Percentiles rank a stretch among this genome's conserved stretches.
These are phyloP conservation scores for Tragelaphus eurycerus DNA, from an alignment of 2,797 vertebrate species.

Conservation along the genomic window DNA sequence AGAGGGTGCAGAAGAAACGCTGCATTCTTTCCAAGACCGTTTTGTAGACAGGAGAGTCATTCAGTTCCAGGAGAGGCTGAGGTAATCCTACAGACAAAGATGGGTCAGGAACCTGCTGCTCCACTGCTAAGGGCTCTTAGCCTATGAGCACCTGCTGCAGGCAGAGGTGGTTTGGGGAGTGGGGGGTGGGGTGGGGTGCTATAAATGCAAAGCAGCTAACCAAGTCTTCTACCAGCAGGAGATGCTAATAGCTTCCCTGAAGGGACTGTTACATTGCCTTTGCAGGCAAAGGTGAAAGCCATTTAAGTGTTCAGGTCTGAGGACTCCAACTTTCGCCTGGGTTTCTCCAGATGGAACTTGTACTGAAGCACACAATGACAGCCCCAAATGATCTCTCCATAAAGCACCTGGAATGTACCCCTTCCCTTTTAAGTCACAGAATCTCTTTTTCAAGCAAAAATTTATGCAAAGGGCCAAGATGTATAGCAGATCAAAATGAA, in stretches of 20 bases:
- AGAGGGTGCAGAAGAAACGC: constrained; percentile 92
- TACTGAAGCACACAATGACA: neutral
- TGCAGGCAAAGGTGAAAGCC: neutral
- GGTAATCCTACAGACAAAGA: constrained; percentile 86
- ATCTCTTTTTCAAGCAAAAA: neutral
- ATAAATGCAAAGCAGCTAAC: neutral
- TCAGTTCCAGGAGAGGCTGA: constrained; percentile 89
- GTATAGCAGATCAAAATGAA: neutral
- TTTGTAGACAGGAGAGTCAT: constrained; percentile 92
- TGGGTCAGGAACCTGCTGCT: neutral
- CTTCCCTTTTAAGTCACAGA: neutral
- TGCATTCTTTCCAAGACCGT: constrained; percentile 94
- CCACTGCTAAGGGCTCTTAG: neutral
- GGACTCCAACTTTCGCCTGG: neutral
- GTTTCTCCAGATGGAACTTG: neutral
- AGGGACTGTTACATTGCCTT: neutral
- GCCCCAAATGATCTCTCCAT: neutral
- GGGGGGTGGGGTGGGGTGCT: too few species aligned
- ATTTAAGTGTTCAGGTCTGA: neutral
- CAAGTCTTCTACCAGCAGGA: neutral
- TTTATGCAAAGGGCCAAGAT: neutral
- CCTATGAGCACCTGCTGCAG: neutral
- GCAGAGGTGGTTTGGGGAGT: neutral
- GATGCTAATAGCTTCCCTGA: neutral
- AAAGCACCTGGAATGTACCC: neutral